phyloP scores from a whole-genome alignment of 2,888 invertebrate genomes.

The Biston betularia region DNA sequence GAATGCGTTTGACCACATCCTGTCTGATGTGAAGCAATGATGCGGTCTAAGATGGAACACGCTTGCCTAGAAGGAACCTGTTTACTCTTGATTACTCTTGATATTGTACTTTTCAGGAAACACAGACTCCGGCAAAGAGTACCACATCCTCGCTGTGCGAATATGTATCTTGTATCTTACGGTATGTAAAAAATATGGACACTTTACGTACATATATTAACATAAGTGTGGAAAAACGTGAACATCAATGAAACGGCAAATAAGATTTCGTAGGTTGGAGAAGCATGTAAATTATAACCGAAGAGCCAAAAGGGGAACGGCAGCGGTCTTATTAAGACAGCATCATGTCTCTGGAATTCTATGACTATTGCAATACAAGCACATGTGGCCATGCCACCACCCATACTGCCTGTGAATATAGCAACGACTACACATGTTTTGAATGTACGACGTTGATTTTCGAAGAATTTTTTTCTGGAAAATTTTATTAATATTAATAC shows the following conservation, averaged over 20 bases:
- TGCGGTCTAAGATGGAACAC: too few relatives aligned
- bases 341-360: background rate
- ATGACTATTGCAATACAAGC: conserved; percentile 15
- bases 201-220: conserved; percentile 39
- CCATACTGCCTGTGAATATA: conserved; percentile 21
- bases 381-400: conserved; percentile 10
- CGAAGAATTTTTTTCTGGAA: conserved; percentile 36
- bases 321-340: conserved; percentile 20
- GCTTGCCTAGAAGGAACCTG: too few relatives aligned
- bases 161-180: too few relatives aligned
- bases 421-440: conserved; percentile 21
- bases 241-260: conserved; percentile 16
- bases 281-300: conserved; percentile 12
- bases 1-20: too few relatives aligned
- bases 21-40: too few relatives aligned
- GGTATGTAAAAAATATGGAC: background rate
- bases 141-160: too few relatives aligned
- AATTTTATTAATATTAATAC: background rate
- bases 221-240: conserved; percentile 14
- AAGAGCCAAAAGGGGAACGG: conserved; percentile 31
- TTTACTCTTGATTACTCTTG: too few relatives aligned
- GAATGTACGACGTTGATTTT: conserved; percentile 33
- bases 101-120: too few relatives aligned
- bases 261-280: conserved; percentile 26
- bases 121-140: too few relatives aligned